These are phyloP conservation scores for Diplodus sargus DNA, from an alignment of 2,797 vertebrate species.

Conservation along the genomic window DNA sequence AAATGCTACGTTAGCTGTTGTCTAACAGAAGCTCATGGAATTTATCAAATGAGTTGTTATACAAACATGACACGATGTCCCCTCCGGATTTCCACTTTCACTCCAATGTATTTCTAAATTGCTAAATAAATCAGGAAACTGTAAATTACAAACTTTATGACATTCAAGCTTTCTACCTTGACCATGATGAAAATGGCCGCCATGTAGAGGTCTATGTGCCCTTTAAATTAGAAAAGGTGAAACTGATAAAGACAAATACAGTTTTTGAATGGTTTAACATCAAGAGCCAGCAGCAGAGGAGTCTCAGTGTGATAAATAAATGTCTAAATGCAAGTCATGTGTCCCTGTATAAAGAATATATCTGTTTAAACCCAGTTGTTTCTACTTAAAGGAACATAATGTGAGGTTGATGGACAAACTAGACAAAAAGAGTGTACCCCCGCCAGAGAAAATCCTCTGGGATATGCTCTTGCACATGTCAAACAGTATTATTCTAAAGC, in stretches of 20 bases:
- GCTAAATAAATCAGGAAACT: no score
- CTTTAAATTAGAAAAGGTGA: not conserved
- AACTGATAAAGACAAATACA: not conserved
- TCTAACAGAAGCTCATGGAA: no score
- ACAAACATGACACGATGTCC: no score
- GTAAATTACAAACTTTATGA: no score
- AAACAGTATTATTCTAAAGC: slow-evolving; percentile 30
- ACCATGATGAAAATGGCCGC: no score
- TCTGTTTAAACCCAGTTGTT: slow-evolving; percentile 15
- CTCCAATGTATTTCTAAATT: no score
- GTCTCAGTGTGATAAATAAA: not conserved
- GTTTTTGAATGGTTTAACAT: not conserved
- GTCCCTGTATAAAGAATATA: slow-evolving; percentile 1
- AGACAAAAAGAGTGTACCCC: slow-evolving; percentile 10
- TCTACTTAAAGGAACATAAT: slow-evolving; percentile 36
- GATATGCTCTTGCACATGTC: slow-evolving; percentile 35
- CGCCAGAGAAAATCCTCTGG: not conserved
- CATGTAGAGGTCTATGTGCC: no score
- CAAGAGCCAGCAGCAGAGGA: not conserved
- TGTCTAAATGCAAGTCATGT: slow-evolving; percentile 1
- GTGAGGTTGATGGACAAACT: slow-evolving; percentile 6
- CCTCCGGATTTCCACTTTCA: no score
- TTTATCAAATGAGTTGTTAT: no score
- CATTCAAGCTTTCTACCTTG: no score
- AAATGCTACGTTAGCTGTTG: no score